Base-by-base conservation (phyloP, 2,113 vertebrate species). In the Axis porcinus region DNA sequence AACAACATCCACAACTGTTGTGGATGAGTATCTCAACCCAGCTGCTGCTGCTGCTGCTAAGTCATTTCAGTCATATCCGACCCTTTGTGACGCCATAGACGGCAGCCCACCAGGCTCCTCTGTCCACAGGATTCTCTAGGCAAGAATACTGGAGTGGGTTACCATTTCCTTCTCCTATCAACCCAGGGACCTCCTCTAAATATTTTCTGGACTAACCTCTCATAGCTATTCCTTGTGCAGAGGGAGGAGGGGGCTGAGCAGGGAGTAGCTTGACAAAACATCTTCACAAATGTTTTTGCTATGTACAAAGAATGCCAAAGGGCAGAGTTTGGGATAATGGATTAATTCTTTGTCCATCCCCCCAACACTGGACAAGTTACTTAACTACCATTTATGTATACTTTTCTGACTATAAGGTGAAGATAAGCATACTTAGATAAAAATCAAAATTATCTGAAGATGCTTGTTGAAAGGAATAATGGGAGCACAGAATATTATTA, bases 371-470 rank as follows among this genome's bases (percentile, higher is more conserved):
- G 25, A 55, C 33, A 55, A 43, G 11, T 82, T 92, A 89, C 47
- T 91, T 90, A 74, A 57, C 81, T 89, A 14, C 30, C 33, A 19
- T 74, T 96, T 88, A n/a, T 52, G 10, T 60, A 95, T 15, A 92
- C 76, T 95, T 90, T 96, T 74, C 57, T 89, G n/a, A 89, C 76
- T 86, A 5, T 62, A 45, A 58, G 88, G 17, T 86, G 43, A 84
- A 40, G 33, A 57, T 94, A 84, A 94, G 70, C 95, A 94, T 76
- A 43, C 83, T 96, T 83, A 85, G 76, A 58, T 94, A 87, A 86
- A 84, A 93, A 79, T 90, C 45, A 74, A 92, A 81, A 83, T 94
- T 58, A 96, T 67, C 78, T 93, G 89, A 96, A 94, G 96, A 94
- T 97, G 88, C 76, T 97, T 93, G 36, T 95, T 78, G 95, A 93